Evolutionary conservation across 2,888 invertebrate species (phyloP), one percentile per base, ranked within the genome.

Genomic region (Rugalucina vietnamica): DNA sequence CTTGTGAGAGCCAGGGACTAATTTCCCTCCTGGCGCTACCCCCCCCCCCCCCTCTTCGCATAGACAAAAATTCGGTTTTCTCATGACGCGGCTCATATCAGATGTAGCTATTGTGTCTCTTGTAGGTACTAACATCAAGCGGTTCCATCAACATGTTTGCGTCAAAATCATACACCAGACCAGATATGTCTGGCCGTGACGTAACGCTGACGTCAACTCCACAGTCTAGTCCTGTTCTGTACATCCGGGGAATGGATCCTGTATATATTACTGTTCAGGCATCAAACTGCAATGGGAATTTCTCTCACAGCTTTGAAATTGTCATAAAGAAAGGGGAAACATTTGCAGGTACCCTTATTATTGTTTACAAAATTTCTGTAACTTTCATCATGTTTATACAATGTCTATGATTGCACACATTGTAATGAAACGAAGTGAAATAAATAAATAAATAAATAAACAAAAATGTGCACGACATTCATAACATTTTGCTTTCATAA

Each of bases 161-260:
- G 8, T 83, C 90, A 39, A 87, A 84, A 65, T 65, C 72, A 12
- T 88, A 87, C 43, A 72, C 83, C 4, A 27, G 79, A 24, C 90
- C 91, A 12, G 88, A 87, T 60, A 81, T 74, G 36, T 43, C 81
- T 0, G 60, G 57, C 3, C 74, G 88, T 81, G 89, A 89, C 54
- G 69, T 85, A 27, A 84, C 76, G n/a, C 49, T 85, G 27, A 79
- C 79, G 3, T 79, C 88, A 37, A 76, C 81, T 18, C 32, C 82
- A 36, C 29, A 79, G 0, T 27, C 71, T 14, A 84, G 85, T 10
- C 84, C 73, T 18, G 81, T 84, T 32, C 39, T 90, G 37, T 88
- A 75, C 43, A 75, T 87, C 34, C 75, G 87, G 14, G 90, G 90
- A 34, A 83, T 85, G 14, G 82, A 89, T 71, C 88, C 89, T n/a